These are phyloP conservation scores for Epicauta chinensis DNA, from an alignment of 1,140 invertebrate species.

Conservation along the genomic window DNA sequence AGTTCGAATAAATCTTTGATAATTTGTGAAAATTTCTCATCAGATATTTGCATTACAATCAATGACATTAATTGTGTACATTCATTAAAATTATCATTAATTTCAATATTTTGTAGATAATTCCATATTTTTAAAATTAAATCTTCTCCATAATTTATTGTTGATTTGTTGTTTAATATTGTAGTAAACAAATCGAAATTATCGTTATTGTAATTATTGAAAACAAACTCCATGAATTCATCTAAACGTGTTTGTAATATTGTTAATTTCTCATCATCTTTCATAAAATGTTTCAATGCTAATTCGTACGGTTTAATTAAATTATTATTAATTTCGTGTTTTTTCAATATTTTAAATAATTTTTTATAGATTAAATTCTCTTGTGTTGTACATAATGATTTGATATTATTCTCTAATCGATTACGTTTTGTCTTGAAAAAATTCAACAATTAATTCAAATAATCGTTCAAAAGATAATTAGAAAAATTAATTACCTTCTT, in stretches of 20 bases:
- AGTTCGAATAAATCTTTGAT: constrained; percentile 24
- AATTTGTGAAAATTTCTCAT: constrained; percentile 28
- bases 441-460: no score
- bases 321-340: constrained; percentile 3
- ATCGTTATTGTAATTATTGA: constrained; percentile 16
- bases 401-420: no score
- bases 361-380: neutral
- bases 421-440: no score
- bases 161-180: constrained; percentile 28
- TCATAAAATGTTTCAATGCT: constrained; percentile 15
- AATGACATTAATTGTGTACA: constrained; percentile 28
- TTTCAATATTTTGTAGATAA: constrained; percentile 19
- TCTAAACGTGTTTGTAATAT: constrained; percentile 8
- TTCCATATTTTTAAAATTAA: constrained; percentile 31
- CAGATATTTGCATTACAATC: constrained; percentile 26
- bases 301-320: constrained; percentile 16
- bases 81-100: constrained; percentile 18
- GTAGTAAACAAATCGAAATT: constrained; percentile 26
- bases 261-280: constrained; percentile 14
- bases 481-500: no score
- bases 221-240: constrained; percentile 16
- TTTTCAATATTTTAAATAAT: constrained; percentile 2
- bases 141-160: constrained; percentile 20
- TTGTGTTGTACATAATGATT: no score
- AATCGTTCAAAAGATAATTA: no score